Evolutionary conservation across 2,888 invertebrate species (phyloP), one percentile per base, ranked within the genome.

Genomic region (Malthinus flaveolus): DNA sequence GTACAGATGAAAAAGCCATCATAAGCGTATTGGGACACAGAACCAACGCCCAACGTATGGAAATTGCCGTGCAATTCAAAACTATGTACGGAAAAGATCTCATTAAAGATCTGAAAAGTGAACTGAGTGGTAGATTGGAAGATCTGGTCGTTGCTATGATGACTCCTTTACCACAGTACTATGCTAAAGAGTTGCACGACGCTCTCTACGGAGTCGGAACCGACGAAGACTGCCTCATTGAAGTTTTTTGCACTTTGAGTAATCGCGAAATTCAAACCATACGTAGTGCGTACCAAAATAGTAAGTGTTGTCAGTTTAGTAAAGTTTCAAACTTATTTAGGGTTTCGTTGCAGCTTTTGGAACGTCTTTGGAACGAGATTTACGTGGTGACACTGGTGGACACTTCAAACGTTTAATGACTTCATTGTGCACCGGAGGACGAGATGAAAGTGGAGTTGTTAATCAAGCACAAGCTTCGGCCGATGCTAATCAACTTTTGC

Each of bases 1-100:
- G 95, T 32, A 96, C 96, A 0, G 93, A 97, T 75, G 96, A 97
- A 76, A 89, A 90, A 72, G 84, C 91, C 0, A 89, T 97, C 68
- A 94, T 95, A 57, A 87, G 89, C 68, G 87, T 97, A 8, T 81
- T 97, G 45, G 87, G 91, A 7, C 86, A 86, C 64, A 86, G 97
- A 48, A 88, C 88, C 65, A 95, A 95, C 73, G 85, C 85, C 32
- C 96, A 98, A 78, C 85, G 97, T 56, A 84, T 93, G 67, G 87
- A 93, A 72, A 91, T 95, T 68, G 86, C 88, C 13, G 82, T 85
- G 23, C 87, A 88, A 71, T 95, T 90, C 78, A 95, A 95, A 80
- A 88, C 91, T 1, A 80, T 91, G 71, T 95, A 89, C 79, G 95
- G 95, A 75, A 91, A 92, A 83, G 91, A 91, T 73, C 81, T 95